phyloP scores from a whole-genome alignment of 2,888 invertebrate genomes.

The Tenthredo mesomela region DNA sequence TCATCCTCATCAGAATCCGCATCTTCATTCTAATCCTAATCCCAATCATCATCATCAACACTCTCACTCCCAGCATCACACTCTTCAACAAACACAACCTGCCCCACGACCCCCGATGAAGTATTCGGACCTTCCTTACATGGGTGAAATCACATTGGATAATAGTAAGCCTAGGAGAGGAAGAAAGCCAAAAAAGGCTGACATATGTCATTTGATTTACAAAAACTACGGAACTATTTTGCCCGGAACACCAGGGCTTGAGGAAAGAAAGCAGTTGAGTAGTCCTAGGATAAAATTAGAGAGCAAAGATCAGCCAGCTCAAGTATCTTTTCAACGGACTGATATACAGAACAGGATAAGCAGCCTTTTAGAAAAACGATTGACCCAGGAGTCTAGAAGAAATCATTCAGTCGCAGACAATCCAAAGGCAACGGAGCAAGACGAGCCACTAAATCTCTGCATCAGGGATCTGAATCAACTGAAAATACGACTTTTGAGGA shows the following conservation, averaged over 20 bases:
- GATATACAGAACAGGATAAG: conserved; percentile 86
- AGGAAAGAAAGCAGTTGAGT: conserved; percentile 70
- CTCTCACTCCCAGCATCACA: conserved; percentile 58
- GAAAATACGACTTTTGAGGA: conserved; percentile 83
- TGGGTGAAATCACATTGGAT: conserved; percentile 95
- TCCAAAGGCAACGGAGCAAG: conserved; percentile 78
- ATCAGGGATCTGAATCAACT: conserved; percentile 87
- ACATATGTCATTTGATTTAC: conserved; percentile 94
- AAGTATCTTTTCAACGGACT: conserved; percentile 79
- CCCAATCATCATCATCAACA: conserved; percentile 56
- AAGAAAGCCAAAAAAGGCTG: conserved; percentile 94
- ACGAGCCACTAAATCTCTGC: conserved; percentile 92
- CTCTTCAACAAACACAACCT: conserved; percentile 66
- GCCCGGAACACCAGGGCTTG: conserved; percentile 85
- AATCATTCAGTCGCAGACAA: conserved; percentile 75
- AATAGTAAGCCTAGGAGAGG: conserved; percentile 93
- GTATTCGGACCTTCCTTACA: conserved; percentile 92
- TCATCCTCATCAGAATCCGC: conserved; percentile 50
- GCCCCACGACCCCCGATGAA: conserved; percentile 79
- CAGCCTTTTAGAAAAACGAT: conserved; percentile 84
- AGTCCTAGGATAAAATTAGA: conserved; percentile 62
- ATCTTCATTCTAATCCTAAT: conserved; percentile 42
- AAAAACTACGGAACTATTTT: conserved; percentile 95
- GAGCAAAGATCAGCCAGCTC: conserved; percentile 61
- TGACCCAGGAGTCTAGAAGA: conserved; percentile 84